phyloP scores from a whole-genome alignment of 92 coral and sea anemone species.

The Montipora capitata region DNA sequence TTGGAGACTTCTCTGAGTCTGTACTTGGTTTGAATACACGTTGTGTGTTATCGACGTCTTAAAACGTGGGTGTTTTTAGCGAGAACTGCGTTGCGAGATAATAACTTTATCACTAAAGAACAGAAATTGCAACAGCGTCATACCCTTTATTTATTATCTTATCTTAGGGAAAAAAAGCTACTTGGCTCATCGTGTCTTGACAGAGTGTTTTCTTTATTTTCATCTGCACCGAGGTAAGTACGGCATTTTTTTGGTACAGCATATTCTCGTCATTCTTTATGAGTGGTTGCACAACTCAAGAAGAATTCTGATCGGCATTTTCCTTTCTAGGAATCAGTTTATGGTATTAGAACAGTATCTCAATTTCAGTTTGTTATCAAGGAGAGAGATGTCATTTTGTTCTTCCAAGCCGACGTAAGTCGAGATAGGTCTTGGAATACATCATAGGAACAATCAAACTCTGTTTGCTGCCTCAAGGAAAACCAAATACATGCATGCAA shows the following conservation, averaged over 20 bases:
- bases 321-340: too few species aligned
- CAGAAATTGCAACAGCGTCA: conserved; percentile 1
- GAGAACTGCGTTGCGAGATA: not conserved
- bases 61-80: not conserved
- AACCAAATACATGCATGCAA: too few species aligned
- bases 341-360: too few species aligned
- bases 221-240: not conserved
- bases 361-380: too few species aligned
- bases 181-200: not conserved
- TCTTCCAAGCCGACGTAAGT: too few species aligned
- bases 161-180: not conserved
- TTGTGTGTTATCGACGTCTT: not conserved
- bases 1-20: not conserved
- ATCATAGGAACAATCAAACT: too few species aligned
- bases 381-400: too few species aligned
- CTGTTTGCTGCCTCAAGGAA: too few species aligned
- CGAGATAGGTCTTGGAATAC: too few species aligned
- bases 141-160: conserved; percentile 13
- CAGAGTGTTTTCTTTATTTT: not conserved
- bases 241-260: not conserved
- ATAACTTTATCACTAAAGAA: conserved; percentile 22
- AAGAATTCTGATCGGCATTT: too few species aligned
- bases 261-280: too few species aligned
- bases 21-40: not conserved
- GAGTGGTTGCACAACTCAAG: too few species aligned